phyloP scores from a whole-genome alignment of 1,140 invertebrate species.

The Drosophila willistoni region DNA sequence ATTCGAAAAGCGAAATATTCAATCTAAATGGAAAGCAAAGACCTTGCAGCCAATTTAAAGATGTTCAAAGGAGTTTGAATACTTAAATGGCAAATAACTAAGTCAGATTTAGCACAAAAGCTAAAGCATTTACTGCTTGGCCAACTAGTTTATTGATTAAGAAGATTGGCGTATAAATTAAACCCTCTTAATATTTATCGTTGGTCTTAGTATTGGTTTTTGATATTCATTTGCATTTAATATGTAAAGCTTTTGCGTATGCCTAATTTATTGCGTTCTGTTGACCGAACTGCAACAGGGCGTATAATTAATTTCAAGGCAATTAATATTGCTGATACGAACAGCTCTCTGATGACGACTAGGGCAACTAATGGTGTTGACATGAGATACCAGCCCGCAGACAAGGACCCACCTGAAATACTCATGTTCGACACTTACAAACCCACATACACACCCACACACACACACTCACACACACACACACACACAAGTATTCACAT shows the following conservation, averaged over 20 bases:
- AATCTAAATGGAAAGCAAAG: not conserved
- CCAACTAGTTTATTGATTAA: not conserved
- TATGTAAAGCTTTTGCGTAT: conserved; percentile 4
- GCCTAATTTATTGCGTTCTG: conserved; percentile 33
- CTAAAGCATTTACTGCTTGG: too few species aligned
- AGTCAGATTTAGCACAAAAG: too few species aligned
- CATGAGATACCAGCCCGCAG: conserved; percentile 15
- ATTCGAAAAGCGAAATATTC: not conserved
- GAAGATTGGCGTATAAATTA: not conserved
- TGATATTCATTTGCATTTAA: conserved; percentile 21
- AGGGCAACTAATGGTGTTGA: conserved; percentile 38
- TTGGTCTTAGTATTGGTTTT: not conserved
- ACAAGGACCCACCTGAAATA: conserved; percentile 23
- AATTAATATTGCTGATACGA: conserved; percentile 72
- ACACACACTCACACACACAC: conserved; percentile 12
- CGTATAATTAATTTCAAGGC: conserved; percentile 71
- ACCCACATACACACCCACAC: conserved; percentile 4
- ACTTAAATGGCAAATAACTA: too few species aligned
- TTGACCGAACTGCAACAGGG: conserved; percentile 47
- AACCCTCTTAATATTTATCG: not conserved
- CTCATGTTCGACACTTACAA: conserved; percentile 8
- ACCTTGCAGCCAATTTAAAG: not conserved
- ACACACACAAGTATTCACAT: not conserved
- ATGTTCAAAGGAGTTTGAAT: not conserved
- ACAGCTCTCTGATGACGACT: conserved; percentile 5